Evolutionary conservation across 2,113 vertebrate genomes (phyloP).

Genomic region (Microcebus lehilahytsara): DNA sequence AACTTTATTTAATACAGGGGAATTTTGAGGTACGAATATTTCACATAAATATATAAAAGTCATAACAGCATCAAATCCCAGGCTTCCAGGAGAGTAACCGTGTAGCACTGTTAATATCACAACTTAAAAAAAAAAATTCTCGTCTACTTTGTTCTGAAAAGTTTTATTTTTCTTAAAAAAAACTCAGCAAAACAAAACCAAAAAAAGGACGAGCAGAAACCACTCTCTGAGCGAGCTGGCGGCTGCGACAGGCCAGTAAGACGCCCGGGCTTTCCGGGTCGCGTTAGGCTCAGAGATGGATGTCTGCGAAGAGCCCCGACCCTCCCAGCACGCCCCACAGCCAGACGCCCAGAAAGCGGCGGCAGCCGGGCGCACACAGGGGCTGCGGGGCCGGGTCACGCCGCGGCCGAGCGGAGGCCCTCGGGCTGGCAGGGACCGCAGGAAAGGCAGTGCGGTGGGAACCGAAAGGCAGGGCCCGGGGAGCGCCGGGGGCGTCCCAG

Average conservation of each 20-base stretch:
- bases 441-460: background rate
- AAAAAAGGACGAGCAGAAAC: constrained; percentile 60
- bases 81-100: background rate
- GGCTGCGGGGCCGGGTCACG: background rate
- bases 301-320: constrained; percentile 33
- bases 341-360: background rate
- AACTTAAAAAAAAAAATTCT: constrained; percentile 27
- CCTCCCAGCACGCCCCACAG: constrained; percentile 62
- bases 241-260: background rate
- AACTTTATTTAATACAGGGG: constrained; percentile 53
- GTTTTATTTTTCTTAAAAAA: constrained; percentile 62
- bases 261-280: constrained; percentile 57
- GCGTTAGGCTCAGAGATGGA: constrained; percentile 45
- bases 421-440: background rate
- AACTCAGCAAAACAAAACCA: constrained; percentile 22
- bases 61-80: background rate
- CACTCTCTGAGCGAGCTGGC: constrained; percentile 17
- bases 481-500: constrained; percentile 26
- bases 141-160: constrained; percentile 65
- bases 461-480: background rate
- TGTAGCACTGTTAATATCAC: constrained; percentile 4
- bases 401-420: background rate
- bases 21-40: background rate
- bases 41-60: background rate
- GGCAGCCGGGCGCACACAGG: background rate